phyloP scores from a whole-genome alignment of 2,797 vertebrate genomes.

The Halcyon leucocephala region DNA sequence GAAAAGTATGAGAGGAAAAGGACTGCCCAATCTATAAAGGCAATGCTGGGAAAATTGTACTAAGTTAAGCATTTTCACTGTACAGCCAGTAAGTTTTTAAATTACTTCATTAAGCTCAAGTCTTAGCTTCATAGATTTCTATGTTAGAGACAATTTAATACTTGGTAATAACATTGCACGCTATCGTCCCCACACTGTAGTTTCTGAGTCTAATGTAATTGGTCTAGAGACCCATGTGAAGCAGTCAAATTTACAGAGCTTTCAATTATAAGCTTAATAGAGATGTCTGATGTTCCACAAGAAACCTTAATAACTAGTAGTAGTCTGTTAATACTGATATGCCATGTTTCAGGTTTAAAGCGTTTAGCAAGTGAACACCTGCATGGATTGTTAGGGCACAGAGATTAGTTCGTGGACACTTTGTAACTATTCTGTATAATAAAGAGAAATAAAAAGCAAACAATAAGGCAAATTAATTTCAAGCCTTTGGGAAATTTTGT shows the following conservation, averaged over 20 bases:
- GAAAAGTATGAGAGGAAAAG: neutral
- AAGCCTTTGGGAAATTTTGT: neutral
- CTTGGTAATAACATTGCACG: neutral
- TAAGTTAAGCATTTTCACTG: constrained; percentile 4
- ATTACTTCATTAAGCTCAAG: neutral
- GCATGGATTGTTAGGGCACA: neutral
- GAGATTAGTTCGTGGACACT: neutral
- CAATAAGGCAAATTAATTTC: neutral
- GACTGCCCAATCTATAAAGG: neutral
- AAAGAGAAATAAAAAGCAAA: constrained; percentile 42
- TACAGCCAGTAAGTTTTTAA: constrained; percentile 13
- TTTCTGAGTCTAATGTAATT: neutral
- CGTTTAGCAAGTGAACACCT: neutral
- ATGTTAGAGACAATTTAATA: constrained; percentile 5
- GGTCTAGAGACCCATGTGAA: neutral
- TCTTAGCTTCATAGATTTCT: neutral
- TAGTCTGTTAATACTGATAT: neutral
- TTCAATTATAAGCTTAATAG: constrained; percentile 28
- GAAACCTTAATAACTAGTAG: constrained; percentile 23
- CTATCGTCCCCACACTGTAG: neutral
- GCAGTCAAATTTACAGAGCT: constrained; percentile 18
- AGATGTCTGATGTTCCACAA: constrained; percentile 9
- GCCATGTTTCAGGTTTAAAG: neutral
- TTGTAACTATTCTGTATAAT: neutral
- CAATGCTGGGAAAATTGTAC: neutral